These are phyloP conservation scores for Orthosia incerta DNA, from an alignment of 2,888 invertebrate species.

Conservation along the genomic window DNA sequence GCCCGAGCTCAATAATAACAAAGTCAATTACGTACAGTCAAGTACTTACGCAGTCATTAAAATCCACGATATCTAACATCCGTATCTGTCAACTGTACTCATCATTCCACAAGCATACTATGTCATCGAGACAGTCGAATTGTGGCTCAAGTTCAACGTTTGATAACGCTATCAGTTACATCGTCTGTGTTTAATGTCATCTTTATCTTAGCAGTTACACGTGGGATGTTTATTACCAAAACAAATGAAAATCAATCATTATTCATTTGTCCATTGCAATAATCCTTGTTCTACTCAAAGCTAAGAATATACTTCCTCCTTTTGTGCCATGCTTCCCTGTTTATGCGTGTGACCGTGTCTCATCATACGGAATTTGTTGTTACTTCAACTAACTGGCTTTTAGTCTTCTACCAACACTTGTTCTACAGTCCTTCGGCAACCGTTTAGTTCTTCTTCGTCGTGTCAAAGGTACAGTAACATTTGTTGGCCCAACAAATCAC, in stretches of 20 bases:
- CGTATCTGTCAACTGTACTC: constrained; percentile 30
- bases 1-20: background rate
- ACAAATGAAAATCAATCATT: background rate
- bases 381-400: no score
- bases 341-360: background rate
- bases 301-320: background rate
- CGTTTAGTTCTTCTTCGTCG: no score
- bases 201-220: background rate
- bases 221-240: constrained; percentile 2
- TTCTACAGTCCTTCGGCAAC: no score
- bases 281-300: background rate
- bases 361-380: no score
- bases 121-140: constrained; percentile 26
- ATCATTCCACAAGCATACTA: constrained; percentile 32
- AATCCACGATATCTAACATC: constrained; percentile 10
- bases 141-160: constrained; percentile 61
- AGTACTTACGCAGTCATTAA: constrained; percentile 32
- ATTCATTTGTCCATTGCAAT: background rate
- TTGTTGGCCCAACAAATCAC: no score
- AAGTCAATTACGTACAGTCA: constrained; percentile 4
- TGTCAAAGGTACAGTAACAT: no score
- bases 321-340: background rate
- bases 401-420: no score
- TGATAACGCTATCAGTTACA: constrained; percentile 56
- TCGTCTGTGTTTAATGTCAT: constrained; percentile 22